These are phyloP conservation scores for Corythornis vintsioides DNA, from an alignment of 2,113 vertebrate species.

Conservation along the genomic window DNA sequence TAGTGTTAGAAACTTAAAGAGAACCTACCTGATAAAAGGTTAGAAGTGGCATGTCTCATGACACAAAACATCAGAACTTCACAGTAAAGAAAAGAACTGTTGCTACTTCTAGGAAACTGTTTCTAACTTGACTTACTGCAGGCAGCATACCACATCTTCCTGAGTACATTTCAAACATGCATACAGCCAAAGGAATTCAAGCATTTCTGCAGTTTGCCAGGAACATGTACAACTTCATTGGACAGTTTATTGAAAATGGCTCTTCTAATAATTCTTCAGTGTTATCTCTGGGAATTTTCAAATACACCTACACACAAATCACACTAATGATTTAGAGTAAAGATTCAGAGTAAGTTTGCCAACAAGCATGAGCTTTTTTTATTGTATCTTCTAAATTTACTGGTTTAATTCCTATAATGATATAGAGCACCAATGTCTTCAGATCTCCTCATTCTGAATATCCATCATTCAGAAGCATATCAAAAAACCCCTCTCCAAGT, in stretches of 20 bases:
- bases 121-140: background rate
- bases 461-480: background rate
- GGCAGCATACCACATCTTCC: background rate
- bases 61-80: background rate
- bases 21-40: background rate
- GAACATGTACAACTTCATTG: background rate
- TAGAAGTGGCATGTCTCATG: background rate
- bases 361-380: conserved; percentile 6
- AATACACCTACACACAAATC: background rate
- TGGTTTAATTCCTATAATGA: background rate
- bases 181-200: background rate
- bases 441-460: background rate
- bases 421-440: background rate
- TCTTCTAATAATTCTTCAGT: conserved; percentile 17
- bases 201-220: background rate
- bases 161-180: background rate
- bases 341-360: background rate
- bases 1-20: background rate
- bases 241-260: background rate
- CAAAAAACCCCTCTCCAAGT: background rate
- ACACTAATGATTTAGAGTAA: background rate
- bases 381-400: conserved; percentile 12
- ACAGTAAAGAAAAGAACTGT: background rate
- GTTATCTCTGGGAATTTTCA: conserved; percentile 22
- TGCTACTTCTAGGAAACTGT: background rate